Conservation (phyloP, 2,113 vertebrate genomes). For the Chiloscyllium plagiosum region DNA sequence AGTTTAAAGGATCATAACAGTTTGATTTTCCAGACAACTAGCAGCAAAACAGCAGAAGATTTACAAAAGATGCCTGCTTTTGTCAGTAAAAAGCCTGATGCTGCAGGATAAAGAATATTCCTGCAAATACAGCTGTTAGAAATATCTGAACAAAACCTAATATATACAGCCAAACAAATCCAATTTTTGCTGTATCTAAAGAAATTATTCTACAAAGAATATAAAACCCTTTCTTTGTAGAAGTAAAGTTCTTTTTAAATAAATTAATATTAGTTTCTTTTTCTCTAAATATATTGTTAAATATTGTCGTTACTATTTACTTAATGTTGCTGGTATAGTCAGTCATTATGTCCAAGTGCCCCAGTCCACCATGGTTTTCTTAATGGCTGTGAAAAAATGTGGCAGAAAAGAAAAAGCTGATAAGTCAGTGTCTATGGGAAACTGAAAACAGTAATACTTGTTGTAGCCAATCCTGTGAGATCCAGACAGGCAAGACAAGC, state of each 20-base stretch:
- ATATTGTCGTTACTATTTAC: slow-evolving; percentile 66
- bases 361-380: slow-evolving; percentile 46
- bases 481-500: slow-evolving; percentile 40
- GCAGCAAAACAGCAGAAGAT: slow-evolving; percentile 75
- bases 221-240: slow-evolving; percentile 57
- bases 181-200: slow-evolving; percentile 53
- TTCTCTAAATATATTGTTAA: slow-evolving; percentile 84
- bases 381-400: slow-evolving; percentile 45
- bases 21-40: slow-evolving; percentile 77
- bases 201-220: slow-evolving; percentile 53
- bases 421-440: slow-evolving; percentile 45
- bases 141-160: slow-evolving; percentile 52
- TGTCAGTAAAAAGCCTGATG: slow-evolving; percentile 51
- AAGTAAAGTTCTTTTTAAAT: slow-evolving; percentile 72
- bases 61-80: slow-evolving; percentile 51
- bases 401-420: slow-evolving; percentile 44
- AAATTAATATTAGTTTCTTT: slow-evolving; percentile 88
- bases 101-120: slow-evolving; percentile 44
- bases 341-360: slow-evolving; percentile 50
- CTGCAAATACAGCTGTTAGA: slow-evolving; percentile 56
- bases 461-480: slow-evolving; percentile 40
- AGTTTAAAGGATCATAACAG: slow-evolving; percentile 55
- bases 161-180: slow-evolving; percentile 56
- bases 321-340: slow-evolving; percentile 42
- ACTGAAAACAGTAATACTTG: slow-evolving; percentile 42